These are phyloP conservation scores for Puffinus mauretanicus DNA, from an alignment of 2,113 vertebrate genomes.

Conservation along the genomic window DNA sequence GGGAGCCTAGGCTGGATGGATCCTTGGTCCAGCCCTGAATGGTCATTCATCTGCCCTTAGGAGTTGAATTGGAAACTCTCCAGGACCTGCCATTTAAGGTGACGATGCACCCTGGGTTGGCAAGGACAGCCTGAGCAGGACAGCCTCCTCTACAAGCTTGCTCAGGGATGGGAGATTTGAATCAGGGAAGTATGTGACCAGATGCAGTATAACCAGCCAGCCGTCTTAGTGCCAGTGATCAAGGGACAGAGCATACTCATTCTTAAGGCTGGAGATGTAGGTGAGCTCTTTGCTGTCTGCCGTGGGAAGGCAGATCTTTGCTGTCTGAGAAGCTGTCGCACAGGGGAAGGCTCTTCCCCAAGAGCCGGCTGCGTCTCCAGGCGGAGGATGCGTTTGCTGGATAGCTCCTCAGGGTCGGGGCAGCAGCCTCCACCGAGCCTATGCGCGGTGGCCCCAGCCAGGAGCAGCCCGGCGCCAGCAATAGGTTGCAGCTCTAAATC, in stretches of 20 bases:
- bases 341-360: not conserved
- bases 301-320: not conserved
- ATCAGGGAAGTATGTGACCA: not conserved
- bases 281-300: not conserved
- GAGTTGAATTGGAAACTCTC: not conserved
- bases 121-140: not conserved
- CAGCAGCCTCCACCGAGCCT: fast-evolving
- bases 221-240: not conserved
- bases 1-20: not conserved
- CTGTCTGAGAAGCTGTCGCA: not conserved
- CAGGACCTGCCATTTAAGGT: not conserved
- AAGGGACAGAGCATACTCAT: no score
- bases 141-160: not conserved
- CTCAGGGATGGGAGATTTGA: not conserved
- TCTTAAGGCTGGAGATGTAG: not conserved
- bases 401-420: not conserved
- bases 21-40: not conserved
- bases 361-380: fast-evolving
- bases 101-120: not conserved
- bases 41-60: not conserved
- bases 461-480: fast-evolving
- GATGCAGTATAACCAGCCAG: not conserved
- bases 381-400: not conserved
- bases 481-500: not conserved
- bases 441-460: fast-evolving